Evolutionary conservation across 2,113 vertebrate genomes (phyloP), one percentile per base, ranked within the genome.

Genomic region (Hyperopisus bebe): DNA sequence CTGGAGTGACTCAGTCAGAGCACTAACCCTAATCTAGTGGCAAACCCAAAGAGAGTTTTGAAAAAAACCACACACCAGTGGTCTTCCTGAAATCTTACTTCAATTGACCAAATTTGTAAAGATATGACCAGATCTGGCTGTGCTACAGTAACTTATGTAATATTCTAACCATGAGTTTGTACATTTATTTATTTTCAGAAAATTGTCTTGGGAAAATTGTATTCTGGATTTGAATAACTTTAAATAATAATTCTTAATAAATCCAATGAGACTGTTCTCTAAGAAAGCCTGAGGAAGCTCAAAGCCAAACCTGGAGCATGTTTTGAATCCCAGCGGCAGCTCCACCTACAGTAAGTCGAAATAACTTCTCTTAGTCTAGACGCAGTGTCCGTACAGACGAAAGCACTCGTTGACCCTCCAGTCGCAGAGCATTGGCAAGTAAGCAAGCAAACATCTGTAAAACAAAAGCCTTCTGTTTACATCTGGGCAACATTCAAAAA

Each of bases 301-400:
- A 91, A 39, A 89, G 80, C 48, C 24, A 51, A 9, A 55, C 31
- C 74, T 21, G 44, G 58, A 92, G 86, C 90, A 90, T 86, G 80
- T 90, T 77, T 85, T 50, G 88, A 88, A 88, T 21, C 53, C 50
- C 88, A 89, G 83, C 92, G 88, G 85, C 92, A 91, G 85, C 86
- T 90, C 80, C 31, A 88, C 92, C 39, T 89, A 89, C 80, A 31
- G 90, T 66, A 91, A 93, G 13, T 58, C 95, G 94, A 95, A 93
- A 94, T 96, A 93, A 92, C 77, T 90, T 91, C 92, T 91, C 92
- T 92, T 92, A 91, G 94, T 93, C 48, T 87, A 93, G 91, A 94
- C 62, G 13, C 89, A 92, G 90, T 91, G 92, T 92, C 92, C 91
- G 87, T 17, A 92, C 91, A 87, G 80, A 93, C 80, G 91, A 91